Conservation (phyloP, 1,140 invertebrate species). For the Tetragonula clypearis region DNA sequence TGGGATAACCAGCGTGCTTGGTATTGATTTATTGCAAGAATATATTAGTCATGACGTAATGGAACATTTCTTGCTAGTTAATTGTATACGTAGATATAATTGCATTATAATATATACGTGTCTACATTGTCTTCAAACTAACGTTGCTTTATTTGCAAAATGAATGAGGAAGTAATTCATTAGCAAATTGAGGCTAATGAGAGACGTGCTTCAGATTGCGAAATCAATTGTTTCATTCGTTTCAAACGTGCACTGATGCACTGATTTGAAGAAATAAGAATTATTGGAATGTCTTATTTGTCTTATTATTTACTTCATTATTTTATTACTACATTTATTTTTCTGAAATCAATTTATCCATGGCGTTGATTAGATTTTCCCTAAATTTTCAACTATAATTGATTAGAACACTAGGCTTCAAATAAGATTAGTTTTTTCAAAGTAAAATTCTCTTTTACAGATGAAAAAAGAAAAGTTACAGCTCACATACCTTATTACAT, state of each 20-base stretch:
- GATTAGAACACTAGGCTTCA: too few relatives aligned
- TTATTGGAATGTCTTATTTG: background rate
- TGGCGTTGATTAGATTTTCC: too few relatives aligned
- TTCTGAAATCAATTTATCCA: too few relatives aligned
- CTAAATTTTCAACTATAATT: too few relatives aligned
- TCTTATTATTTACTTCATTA: background rate
- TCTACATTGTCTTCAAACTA: background rate
- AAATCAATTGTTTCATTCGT: background rate
- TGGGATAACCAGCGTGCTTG: background rate
- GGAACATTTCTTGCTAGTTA: background rate
- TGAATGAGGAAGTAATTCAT: slow-evolving; percentile 6
- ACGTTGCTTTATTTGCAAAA: background rate
- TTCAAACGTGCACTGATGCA: background rate
- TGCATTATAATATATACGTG: background rate
- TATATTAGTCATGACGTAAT: background rate
- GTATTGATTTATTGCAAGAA: background rate
- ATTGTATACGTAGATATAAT: background rate
- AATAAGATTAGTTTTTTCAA: too few relatives aligned
- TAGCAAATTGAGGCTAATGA: slow-evolving; percentile 37
- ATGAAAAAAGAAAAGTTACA: too few relatives aligned
- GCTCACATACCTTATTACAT: too few relatives aligned
- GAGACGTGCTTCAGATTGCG: slow-evolving; percentile 13
- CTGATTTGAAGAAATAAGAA: background rate
- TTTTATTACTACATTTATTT: background rate
- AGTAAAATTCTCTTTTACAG: too few relatives aligned